These are phyloP conservation scores for Aldrovandia affinis DNA, from an alignment of 2,797 vertebrate species.

Conservation along the genomic window DNA sequence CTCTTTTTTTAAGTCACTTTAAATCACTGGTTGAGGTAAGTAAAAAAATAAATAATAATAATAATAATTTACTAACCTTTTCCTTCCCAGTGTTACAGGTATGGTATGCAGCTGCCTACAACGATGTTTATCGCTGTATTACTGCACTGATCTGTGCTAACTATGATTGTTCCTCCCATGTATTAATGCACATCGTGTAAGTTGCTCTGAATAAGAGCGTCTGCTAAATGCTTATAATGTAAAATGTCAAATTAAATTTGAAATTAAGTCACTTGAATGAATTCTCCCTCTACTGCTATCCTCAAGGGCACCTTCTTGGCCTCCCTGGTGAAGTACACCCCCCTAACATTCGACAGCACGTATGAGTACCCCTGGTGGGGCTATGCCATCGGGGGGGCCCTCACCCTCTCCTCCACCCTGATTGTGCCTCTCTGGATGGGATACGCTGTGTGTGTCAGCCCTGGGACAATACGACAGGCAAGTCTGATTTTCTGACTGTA, in stretches of 20 bases:
- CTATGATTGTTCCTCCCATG: too few relatives aligned
- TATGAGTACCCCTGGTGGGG: slow-evolving; percentile 85
- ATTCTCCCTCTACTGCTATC: not conserved
- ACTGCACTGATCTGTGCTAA: too few relatives aligned
- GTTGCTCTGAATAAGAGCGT: too few relatives aligned
- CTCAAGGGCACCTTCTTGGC: slow-evolving; percentile 73
- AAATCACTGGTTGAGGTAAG: not conserved
- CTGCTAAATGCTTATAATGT: too few relatives aligned
- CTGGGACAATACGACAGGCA: slow-evolving; percentile 73
- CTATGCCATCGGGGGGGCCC: slow-evolving; percentile 71
- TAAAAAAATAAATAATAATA: not conserved
- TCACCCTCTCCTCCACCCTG: slow-evolving; percentile 78
- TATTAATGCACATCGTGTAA: too few relatives aligned
- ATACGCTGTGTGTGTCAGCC: slow-evolving; percentile 65
- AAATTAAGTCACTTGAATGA: not conserved
- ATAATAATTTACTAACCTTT: too few relatives aligned
- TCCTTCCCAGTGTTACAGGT: too few relatives aligned
- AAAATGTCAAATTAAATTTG: too few relatives aligned
- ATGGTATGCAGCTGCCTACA: too few relatives aligned
- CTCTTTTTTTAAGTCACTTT: too few relatives aligned
- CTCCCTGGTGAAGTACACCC: slow-evolving; percentile 71
- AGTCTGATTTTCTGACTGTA: not conserved
- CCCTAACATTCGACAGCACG: slow-evolving; percentile 73
- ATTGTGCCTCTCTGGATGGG: slow-evolving; percentile 75
- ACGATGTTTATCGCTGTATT: too few relatives aligned